Conservation (phyloP, 2,113 vertebrate genomes). For the Camelus dromedarius region DNA sequence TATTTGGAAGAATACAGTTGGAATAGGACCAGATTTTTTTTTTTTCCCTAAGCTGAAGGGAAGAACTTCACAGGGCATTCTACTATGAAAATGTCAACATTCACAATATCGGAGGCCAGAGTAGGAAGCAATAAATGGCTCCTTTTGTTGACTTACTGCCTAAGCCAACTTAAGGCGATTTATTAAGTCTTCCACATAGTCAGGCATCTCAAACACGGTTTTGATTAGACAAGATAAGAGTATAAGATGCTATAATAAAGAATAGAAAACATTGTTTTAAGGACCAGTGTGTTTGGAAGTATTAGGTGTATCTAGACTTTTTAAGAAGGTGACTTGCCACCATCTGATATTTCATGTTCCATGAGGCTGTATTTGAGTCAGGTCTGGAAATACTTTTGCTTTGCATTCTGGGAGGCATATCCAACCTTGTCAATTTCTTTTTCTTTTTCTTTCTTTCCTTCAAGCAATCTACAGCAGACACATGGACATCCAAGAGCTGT, state of each 20-base stretch:
- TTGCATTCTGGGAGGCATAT: not conserved
- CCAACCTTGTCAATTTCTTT: not conserved
- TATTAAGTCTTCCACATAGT: constrained; percentile 27
- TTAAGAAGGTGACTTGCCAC: not conserved
- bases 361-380: not conserved
- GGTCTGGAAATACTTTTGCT: not conserved
- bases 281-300: not conserved
- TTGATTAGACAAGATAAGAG: constrained; percentile 28
- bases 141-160: constrained; percentile 13
- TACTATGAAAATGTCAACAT: constrained; percentile 14
- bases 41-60: not conserved
- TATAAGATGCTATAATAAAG: not conserved
- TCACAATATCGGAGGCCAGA: not conserved
- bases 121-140: not conserved
- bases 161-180: not conserved
- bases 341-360: not conserved
- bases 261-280: constrained; percentile 27
- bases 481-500: not conserved
- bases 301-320: not conserved
- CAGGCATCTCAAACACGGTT: not conserved
- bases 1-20: not conserved
- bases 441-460: not conserved
- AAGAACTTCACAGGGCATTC: not conserved
- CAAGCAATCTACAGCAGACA: not conserved
- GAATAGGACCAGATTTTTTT: not conserved